Conservation (phyloP, 1,140 invertebrate genomes). For the Scylla paramamosain region DNA sequence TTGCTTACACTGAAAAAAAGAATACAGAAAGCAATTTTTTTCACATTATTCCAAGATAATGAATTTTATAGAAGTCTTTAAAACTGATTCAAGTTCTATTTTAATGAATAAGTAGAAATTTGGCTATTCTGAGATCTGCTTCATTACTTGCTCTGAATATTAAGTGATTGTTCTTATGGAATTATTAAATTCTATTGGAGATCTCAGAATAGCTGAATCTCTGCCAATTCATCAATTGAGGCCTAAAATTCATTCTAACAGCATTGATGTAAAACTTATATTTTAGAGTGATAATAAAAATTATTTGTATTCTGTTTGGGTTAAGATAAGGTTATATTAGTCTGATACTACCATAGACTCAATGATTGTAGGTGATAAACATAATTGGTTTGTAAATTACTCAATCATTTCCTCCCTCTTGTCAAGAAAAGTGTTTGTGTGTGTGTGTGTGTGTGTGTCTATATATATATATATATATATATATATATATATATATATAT, state of each 20-base stretch:
- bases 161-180: not conserved
- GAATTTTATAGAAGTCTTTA: too few relatives aligned
- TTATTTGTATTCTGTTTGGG: not conserved
- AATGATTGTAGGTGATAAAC: not conserved
- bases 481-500: constrained; percentile 48
- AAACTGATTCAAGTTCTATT: not conserved
- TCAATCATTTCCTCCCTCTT: not conserved
- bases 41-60: not conserved
- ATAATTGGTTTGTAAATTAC: not conserved
- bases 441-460: not conserved
- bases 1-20: not conserved
- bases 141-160: not conserved
- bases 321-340: not conserved
- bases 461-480: constrained; percentile 56
- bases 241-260: too few relatives aligned
- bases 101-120: not conserved
- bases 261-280: too few relatives aligned
- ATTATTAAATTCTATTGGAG: not conserved
- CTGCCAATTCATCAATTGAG: too few relatives aligned
- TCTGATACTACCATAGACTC: not conserved
- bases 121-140: not conserved
- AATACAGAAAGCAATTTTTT: not conserved
- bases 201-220: not conserved
- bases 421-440: not conserved
- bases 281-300: not conserved